Conservation (phyloP, 2,113 vertebrate species). For the Dipodomys stephensi region DNA sequence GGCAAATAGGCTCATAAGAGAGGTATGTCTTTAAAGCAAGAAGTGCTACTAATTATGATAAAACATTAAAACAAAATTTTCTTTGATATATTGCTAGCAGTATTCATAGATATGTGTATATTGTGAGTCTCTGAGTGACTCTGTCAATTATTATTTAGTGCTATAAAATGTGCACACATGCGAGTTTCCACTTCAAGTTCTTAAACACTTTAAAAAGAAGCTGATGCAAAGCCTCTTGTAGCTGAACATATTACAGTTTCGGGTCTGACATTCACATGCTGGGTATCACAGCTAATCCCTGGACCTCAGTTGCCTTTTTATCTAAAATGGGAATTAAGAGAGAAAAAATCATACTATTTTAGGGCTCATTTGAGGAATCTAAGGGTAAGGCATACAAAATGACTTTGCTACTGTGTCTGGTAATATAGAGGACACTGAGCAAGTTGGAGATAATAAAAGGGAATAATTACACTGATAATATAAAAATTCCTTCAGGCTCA, state of each 20-base stretch:
- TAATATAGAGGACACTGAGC: not conserved
- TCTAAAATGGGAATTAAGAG: not conserved
- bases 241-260: not conserved
- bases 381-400: not conserved
- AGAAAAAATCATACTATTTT: not conserved
- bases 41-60: not conserved
- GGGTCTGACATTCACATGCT: not conserved
- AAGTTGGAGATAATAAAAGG: not conserved
- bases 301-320: not conserved
- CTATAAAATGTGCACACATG: not conserved
- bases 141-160: not conserved
- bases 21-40: not conserved
- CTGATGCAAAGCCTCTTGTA: not conserved
- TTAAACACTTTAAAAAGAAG: not conserved
- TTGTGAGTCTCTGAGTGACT: not conserved
- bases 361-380: not conserved
- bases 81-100: not conserved
- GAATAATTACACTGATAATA: not conserved
- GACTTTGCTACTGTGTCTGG: not conserved
- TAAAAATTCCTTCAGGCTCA: not conserved
- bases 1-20: not conserved
- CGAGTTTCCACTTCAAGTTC: not conserved
- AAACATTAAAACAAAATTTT: not conserved
- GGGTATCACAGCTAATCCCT: not conserved
- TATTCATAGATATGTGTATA: not conserved